phyloP scores from a whole-genome alignment of 2,888 invertebrate species.

The Cantharis rufa region DNA sequence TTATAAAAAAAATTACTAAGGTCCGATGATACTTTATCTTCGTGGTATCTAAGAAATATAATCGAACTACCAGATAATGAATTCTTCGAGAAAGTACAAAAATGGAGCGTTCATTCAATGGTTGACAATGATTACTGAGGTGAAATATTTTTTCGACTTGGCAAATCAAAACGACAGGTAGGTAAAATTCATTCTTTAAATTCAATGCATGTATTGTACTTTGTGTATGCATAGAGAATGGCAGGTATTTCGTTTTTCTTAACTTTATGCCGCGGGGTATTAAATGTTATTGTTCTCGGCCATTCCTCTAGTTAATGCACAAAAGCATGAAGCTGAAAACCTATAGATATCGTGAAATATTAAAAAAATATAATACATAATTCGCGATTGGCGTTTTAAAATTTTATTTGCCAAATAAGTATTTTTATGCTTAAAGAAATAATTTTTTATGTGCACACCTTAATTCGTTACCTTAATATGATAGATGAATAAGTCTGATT shows the following conservation, averaged over 20 bases:
- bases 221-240: conserved; percentile 46
- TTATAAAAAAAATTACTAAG: conserved; percentile 19
- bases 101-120: conserved; percentile 39
- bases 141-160: conserved; percentile 53
- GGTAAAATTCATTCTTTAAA: conserved; percentile 49
- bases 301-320: conserved; percentile 6
- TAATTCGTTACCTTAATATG: conserved; percentile 16
- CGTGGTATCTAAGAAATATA: conserved; percentile 40
- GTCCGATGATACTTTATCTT: conserved; percentile 42
- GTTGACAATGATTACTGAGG: conserved; percentile 52
- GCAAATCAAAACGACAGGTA: conserved; percentile 54
- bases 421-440: neutral
- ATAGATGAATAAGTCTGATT: conserved; percentile 29
- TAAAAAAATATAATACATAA: neutral
- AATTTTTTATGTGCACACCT: neutral
- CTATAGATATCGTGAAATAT: neutral
- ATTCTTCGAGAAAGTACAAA: conserved; percentile 18
- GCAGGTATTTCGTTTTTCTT: conserved; percentile 51
- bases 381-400: neutral
- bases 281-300: conserved; percentile 22
- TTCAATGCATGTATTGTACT: conserved; percentile 45
- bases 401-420: neutral
- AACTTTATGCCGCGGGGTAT: conserved; percentile 26
- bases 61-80: conserved; percentile 32
- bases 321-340: conserved; percentile 12